A percentile compares a stretch with the other conserved stretches of the same genome.
Conservation (phyloP, 53 echinoderm and acorn worm genomes). For the Holothuria scabra region DNA sequence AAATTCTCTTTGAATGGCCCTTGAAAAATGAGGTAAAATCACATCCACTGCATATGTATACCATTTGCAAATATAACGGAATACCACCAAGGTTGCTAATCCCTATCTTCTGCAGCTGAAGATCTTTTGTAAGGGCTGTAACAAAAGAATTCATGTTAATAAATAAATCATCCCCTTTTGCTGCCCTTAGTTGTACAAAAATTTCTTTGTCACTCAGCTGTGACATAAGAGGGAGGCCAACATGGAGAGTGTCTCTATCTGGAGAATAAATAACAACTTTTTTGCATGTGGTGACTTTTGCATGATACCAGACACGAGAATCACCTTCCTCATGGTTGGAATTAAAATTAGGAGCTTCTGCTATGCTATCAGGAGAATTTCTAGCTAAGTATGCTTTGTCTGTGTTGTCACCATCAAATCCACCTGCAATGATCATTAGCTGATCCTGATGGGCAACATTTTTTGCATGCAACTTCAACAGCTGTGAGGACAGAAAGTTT, state of each 20-base stretch:
- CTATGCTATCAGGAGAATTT: no score
- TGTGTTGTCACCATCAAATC: background rate
- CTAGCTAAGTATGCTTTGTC: background rate
- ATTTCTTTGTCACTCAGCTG: no score
- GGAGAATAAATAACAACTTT: slow-evolving; percentile 4
- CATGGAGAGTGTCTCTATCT: slow-evolving; percentile 10
- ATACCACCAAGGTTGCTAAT: background rate
- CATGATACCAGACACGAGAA: slow-evolving; percentile 24
- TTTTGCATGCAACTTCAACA: background rate
- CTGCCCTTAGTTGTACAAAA: no score
- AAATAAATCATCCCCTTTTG: background rate
- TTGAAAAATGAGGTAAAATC: no score
- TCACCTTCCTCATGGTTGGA: background rate
- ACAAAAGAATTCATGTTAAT: no score
- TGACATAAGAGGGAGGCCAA: background rate
- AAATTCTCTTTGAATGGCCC: no score
- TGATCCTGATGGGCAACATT: no score
- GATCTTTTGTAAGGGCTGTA: no score
- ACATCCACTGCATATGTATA: background rate
- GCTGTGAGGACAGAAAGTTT: slow-evolving; percentile 4
- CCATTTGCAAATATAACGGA: background rate
- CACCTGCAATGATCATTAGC: background rate
- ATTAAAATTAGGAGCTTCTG: background rate
- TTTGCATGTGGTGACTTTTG: background rate
- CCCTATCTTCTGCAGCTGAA: background rate